Evolutionary conservation across 2,113 vertebrate species (phyloP).

Genomic region (Myiopsitta monachus): DNA sequence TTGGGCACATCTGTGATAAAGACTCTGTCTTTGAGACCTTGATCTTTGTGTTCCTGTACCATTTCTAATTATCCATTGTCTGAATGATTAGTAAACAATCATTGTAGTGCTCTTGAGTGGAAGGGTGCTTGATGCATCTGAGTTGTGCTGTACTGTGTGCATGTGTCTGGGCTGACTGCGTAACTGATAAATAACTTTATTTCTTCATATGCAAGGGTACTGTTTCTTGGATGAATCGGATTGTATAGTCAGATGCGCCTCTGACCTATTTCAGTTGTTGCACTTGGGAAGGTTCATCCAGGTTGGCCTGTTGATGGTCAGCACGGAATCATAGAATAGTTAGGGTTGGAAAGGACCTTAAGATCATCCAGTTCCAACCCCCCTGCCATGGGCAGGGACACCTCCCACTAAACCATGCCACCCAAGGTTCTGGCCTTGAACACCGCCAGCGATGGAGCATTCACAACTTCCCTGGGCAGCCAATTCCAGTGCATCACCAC

Average conservation of each 20-base stretch:
- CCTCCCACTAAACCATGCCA: too few species aligned
- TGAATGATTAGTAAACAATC: not conserved
- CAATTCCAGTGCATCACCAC: too few species aligned
- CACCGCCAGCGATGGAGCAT: too few species aligned
- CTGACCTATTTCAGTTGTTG: not conserved
- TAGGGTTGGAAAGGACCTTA: too few species aligned
- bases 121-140: not conserved
- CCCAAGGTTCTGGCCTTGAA: too few species aligned
- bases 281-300: not conserved
- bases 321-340: too few species aligned
- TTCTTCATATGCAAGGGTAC: not conserved
- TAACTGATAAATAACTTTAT: not conserved
- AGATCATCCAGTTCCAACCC: too few species aligned
- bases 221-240: not conserved
- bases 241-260: not conserved
- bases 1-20: not conserved
- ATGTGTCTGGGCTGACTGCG: rapidly evolving
- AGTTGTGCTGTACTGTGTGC: rapidly evolving
- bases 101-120: not conserved
- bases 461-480: too few species aligned
- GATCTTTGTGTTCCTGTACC: not conserved
- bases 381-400: too few species aligned
- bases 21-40: not conserved
- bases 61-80: not conserved
- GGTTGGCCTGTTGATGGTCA: not conserved